Base-by-base conservation (phyloP, 2,797 vertebrate genomes). In the Anableps anableps region DNA sequence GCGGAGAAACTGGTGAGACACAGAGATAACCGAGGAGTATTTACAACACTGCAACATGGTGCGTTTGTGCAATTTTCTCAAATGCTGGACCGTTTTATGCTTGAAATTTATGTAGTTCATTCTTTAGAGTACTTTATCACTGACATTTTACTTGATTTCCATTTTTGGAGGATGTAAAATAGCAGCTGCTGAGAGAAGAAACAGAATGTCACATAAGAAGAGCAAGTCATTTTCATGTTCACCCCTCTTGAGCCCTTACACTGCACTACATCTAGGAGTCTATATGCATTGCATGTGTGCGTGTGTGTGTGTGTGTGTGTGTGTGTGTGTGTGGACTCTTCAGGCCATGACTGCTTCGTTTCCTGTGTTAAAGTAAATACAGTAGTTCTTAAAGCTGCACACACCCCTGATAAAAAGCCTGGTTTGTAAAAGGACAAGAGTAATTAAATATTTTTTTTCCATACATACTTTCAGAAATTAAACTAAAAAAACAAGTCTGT, bases 191-290 rank as follows among this genome's bases (percentile, higher is more conserved):
- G 72, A 43, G 17, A 50, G 53, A 78, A 38, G 83, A 87, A 89
- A 81, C 76, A 82, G 75, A 92, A 90, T 83, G 81, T 75, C 80
- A 88, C 89, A 85, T 88, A 83, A 83, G 86, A 81, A 83, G 76
- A 79, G 83, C 80, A 53, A 83, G 71, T 60, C 79, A 85, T 86
- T 82, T 87, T 88, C 80, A 68, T 81, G 75, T 85, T 91, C 83
- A 89, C 78, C 80, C 86, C 76, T 86, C 83, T 80, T 83, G 74
- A 84, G 83, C 82, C 77, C 14, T 74, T 81, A 85, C 66, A 62
- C 64, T 21, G 58, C 83, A 68, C 23, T 16, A 64, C 29, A 31
- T 17, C 8, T 36, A 36, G 34, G 31, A 62, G 51, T 90, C 80
- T 82, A 5, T 88, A 86, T 78, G 4, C 43, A 43, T 43, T 50